Base-by-base conservation (phyloP, 2,797 vertebrate genomes). In the Acrocephalus scirpaceus region DNA sequence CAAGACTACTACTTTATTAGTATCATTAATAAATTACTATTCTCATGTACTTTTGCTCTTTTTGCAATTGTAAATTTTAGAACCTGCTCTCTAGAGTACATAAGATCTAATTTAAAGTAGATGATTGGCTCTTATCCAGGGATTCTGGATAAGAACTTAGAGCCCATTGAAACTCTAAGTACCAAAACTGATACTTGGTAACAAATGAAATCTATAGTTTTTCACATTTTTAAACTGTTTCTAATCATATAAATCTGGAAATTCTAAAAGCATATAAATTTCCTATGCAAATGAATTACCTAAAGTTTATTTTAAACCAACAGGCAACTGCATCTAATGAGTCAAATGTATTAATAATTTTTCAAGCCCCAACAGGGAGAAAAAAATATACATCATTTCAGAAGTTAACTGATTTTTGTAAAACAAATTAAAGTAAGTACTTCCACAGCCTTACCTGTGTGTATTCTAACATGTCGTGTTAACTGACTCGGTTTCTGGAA, bases 401-500 rank as follows among this genome's bases (percentile, higher is more conserved):
- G 17, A 69, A 20, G 18, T 47, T 34, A 86, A 86, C 0, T n/a
- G 4, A 25, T 54, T 44, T 85, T 62, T 54, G 8, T n/a, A 51
- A 56, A 94, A 67, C 4, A 56, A 70, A 57, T 56, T 21, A 64
- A 76, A 89, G 10, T 5, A 60, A 64, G 36, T 4, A 10, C 2
- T 47, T 50, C n/a, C 25, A 72, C 16, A 65, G 58, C 22, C 86
- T 98, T 96, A 99, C 99, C 99, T 97, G 99, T 99, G 96, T 99
- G 99, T 98, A 99, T 99, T 95, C 99, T 98, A 73, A 99, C 98
- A 74, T 99, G 99, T 66, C 99, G 97, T 7, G 99, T 99, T 58
- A 99, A 98, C 96, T 99, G 99, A 92, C 99, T 99, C 3, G 99
- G 99, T 93, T 99, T 99, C 88, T 99, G 99, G 96, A 99, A 99